These are phyloP conservation scores for Hymenochirus boettgeri DNA, from an alignment of 2,113 vertebrate species.

Conservation along the genomic window DNA sequence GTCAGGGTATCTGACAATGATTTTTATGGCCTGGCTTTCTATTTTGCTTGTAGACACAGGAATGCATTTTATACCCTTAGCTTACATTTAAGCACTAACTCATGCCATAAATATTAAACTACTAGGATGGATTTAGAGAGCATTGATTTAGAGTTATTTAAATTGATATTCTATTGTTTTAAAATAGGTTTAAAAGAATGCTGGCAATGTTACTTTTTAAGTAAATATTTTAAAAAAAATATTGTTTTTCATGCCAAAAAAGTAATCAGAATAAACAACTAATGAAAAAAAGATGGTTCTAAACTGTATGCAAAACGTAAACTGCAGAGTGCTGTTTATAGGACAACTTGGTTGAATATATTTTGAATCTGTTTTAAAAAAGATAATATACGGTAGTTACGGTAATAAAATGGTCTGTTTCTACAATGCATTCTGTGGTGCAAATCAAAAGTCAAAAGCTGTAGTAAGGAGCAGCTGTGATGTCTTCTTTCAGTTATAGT, in stretches of 20 bases:
- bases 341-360: no score
- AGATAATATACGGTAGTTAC: no score
- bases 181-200: constrained; percentile 55
- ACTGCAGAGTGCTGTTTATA: no score
- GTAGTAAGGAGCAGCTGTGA: no score
- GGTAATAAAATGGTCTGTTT: no score
- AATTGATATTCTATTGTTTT: constrained; percentile 64
- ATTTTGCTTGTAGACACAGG: constrained; percentile 55
- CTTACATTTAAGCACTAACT: constrained; percentile 58
- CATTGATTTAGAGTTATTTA: constrained; percentile 54
- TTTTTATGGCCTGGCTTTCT: constrained; percentile 49
- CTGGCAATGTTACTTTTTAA: constrained; percentile 73
- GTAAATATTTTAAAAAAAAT: constrained; percentile 75
- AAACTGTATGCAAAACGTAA: no score
- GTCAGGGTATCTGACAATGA: not conserved
- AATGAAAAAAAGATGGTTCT: no score
- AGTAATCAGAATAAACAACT: no score
- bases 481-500: no score
- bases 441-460: no score
- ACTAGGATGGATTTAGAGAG: constrained; percentile 57
- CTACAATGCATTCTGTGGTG: no score
- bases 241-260: constrained; percentile 48
- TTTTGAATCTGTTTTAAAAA: no score
- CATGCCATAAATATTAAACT: constrained; percentile 46
- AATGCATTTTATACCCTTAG: constrained; percentile 57